A percentile compares a stretch with the other conserved stretches of the same genome.
phyloP scores from a whole-genome alignment of 2,888 invertebrate genomes.

The Nomada lathburiana region DNA sequence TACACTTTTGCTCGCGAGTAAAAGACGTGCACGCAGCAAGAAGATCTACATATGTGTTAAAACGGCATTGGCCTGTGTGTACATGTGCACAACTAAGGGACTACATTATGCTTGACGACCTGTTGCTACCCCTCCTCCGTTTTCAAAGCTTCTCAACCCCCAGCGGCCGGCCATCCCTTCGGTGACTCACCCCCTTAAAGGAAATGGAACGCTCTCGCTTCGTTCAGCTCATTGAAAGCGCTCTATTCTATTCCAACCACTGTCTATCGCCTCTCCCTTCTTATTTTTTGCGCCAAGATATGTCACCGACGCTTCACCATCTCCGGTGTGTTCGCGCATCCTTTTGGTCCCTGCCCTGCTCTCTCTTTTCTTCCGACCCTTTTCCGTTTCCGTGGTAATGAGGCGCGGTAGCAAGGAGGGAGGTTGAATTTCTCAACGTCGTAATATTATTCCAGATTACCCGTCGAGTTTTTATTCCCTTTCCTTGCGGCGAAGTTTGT shows the following conservation, averaged over 20 bases:
- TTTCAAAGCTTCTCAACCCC: slow-evolving; percentile 48
- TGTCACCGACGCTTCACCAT: not conserved
- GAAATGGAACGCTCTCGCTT: slow-evolving; percentile 53
- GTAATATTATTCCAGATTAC: not conserved
- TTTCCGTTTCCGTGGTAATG: not conserved
- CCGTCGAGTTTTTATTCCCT: too few relatives aligned
- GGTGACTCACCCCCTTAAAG: slow-evolving; percentile 48
- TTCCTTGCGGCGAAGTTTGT: too few relatives aligned
- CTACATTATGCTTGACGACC: slow-evolving; percentile 78
- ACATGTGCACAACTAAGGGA: slow-evolving; percentile 72
- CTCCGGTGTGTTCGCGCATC: not conserved
- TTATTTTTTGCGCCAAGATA: not conserved
- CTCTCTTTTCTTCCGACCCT: not conserved
- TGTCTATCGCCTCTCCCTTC: slow-evolving; percentile 23
- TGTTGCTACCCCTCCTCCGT: slow-evolving; percentile 77
- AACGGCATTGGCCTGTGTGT: slow-evolving; percentile 4
- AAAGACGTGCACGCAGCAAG: slow-evolving; percentile 8
- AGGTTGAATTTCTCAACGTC: not conserved
- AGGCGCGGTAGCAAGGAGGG: not conserved
- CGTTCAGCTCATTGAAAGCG: slow-evolving; percentile 50
- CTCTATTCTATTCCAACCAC: slow-evolving; percentile 38
- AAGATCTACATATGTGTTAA: slow-evolving; percentile 22
- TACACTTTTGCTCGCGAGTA: not conserved
- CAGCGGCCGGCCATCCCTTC: slow-evolving; percentile 51
- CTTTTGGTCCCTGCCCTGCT: not conserved